A percentile compares a stretch with the other conserved stretches of the same genome.
These are phyloP conservation scores for Podocnemis expansa DNA, from an alignment of 2,113 vertebrate genomes.

Conservation along the genomic window DNA sequence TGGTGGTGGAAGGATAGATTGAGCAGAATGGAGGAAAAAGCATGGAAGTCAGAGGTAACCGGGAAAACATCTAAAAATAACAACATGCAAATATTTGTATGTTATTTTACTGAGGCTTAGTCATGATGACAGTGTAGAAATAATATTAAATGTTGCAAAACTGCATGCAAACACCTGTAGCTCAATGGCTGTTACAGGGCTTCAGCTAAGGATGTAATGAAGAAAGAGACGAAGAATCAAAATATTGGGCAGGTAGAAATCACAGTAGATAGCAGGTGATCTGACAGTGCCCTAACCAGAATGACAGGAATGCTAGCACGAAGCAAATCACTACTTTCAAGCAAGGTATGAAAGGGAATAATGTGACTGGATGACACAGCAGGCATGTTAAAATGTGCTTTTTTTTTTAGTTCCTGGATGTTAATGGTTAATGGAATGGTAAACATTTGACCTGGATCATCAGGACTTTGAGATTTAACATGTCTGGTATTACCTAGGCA, in stretches of 20 bases:
- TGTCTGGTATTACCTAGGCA: not conserved
- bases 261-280: not conserved
- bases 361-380: not conserved
- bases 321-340: conserved; percentile 32
- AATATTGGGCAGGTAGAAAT: not conserved
- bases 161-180: not conserved
- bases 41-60: not conserved
- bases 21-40: not conserved
- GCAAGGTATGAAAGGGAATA: not conserved
- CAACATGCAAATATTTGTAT: not conserved
- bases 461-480: not conserved
- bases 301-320: not conserved
- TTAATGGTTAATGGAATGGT: not conserved
- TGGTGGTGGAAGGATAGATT: not conserved
- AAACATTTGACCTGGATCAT: not conserved
- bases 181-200: not conserved
- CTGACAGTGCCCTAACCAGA: conserved; percentile 29
- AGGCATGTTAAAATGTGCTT: not conserved
- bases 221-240: not conserved
- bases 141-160: not conserved
- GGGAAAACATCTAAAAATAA: not conserved
- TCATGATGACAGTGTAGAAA: not conserved
- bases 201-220: not conserved
- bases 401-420: conserved; percentile 15
- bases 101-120: not conserved